Evolutionary conservation across 2,113 vertebrate species (phyloP), one percentile per base, ranked within the genome.

Genomic region (Pseudopodoces humilis): DNA sequence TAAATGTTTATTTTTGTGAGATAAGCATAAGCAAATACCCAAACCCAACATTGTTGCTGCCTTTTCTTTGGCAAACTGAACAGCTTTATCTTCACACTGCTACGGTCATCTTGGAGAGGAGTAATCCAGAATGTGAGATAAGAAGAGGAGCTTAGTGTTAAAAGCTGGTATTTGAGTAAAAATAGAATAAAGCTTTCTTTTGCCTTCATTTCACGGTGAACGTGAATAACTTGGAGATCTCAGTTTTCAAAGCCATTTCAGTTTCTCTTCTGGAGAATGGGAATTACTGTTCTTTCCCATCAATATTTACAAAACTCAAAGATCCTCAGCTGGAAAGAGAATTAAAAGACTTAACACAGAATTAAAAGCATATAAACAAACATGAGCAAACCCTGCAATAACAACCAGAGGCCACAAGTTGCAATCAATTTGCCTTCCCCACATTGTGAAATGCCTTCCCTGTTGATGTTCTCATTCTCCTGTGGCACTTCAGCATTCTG

Each of bases 221-320:
- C 1, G 5, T 37, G 50, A 47, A 16, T 18, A 56, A 52, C 24
- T 56, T 63, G 33, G 68, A 81, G 64, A 24, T 35, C 43, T 81
- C 35, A n/a, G 13, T 22, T 86, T 77, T 72, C 71, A 80, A 53
- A 72, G 13, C 6, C 15, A 46, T 93, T 90, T 96, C 85, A 43
- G 75, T 96, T 97, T 96, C 88, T 88, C 47, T 94, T 96, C 59
- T 84, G 88, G 33, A 63, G 72, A 78, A 37, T 44, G 60, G 72
- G 76, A 86, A 64, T 86, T 44, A 60, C 76, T 63, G 91, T 70
- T 71, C 85, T 95, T 97, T 88, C 91, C 94, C 80, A 86, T 44
- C 68, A 88, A 20, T 90, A 78, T 88, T 94, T 95, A 92, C 47
- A 88, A n/a, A 88, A 31, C 52, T 13, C 1, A 3, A 44, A 77